Base-by-base conservation (phyloP, 2,797 vertebrate genomes). In the Sebastes itinus region DNA sequence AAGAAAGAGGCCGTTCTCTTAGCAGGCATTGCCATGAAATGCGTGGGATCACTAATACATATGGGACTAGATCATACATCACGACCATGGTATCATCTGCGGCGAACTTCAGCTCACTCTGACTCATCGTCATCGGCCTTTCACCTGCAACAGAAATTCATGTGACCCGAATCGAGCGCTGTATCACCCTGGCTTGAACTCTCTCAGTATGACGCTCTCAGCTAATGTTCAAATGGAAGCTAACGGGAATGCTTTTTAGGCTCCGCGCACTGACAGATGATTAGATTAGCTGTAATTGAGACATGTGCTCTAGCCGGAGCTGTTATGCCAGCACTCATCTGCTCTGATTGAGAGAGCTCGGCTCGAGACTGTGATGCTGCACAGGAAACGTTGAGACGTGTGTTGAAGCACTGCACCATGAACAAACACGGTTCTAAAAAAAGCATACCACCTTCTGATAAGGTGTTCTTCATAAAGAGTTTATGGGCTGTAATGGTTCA, bases 281-380 rank as follows among this genome's bases (percentile, higher is more conserved):
- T 94, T 92, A 70, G 74, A 91, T 93, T 85, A 89, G 76, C 86
- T 75, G 83, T 92, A 89, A 94, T 88, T 87, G 90, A 91, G 87
- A 90, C 77, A 46, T 89, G 88, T 87, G 85, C 77, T 85, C 59
- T 2, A 59, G 65, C 75, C 5, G 56, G 60, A 83, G 84, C 84
- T 82, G 87, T 84, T 87, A 75, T 61, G 60, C 74, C 84, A 56
- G 72, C 70, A 62, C 76, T 89, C 78, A 60, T 77, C 87, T 49
- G 55, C 84, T 74, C 76, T 83, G 87, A 91, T 80, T 77, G 82
- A 85, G 52, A 74, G 72, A 75, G 56, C 56, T 67, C 7, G 1
- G 61, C 61, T 72, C 23, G 25, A 30, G 75, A 28, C 67, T n/a
- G 59, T 56, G 61, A 85, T 13, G 28, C 65, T 52, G 69, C 75